Conservation (phyloP, 1,140 invertebrate genomes). For the Probaryconus sp. region DNA sequence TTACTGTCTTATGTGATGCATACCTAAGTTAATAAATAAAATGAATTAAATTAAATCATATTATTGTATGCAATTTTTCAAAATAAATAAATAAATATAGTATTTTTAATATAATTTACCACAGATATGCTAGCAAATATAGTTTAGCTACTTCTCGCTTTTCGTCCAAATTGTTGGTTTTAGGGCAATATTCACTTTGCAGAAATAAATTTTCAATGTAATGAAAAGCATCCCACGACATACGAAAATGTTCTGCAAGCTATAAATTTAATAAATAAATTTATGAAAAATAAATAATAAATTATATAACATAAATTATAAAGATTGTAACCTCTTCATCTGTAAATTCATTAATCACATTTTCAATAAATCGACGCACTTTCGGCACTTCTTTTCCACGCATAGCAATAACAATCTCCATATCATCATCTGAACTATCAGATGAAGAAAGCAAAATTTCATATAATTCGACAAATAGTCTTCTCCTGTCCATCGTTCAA, state of each 20-base stretch:
- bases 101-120: slow-evolving; percentile 19
- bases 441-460: too few relatives aligned
- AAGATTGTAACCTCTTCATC: slow-evolving; percentile 1
- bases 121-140: slow-evolving; percentile 36
- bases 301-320: too few relatives aligned
- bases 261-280: slow-evolving; percentile 1
- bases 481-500: too few relatives aligned
- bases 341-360: background rate
- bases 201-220: slow-evolving; percentile 20
- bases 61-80: too few relatives aligned
- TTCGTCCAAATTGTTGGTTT: background rate
- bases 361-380: background rate
- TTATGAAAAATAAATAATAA: slow-evolving; percentile 3
- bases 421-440: too few relatives aligned
- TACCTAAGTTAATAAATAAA: slow-evolving; percentile 10
- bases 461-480: too few relatives aligned
- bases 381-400: background rate
- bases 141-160: slow-evolving; percentile 14
- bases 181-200: slow-evolving; percentile 21
- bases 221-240: slow-evolving; percentile 13
- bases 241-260: slow-evolving; percentile 23
- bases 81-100: slow-evolving; percentile 10
- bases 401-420: too few relatives aligned
- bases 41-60: background rate
- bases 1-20: slow-evolving; percentile 16